A percentile compares a stretch with the other conserved stretches of the same genome.
Evolutionary conservation across 2,888 invertebrate species (phyloP).

Genomic region (Orthonevra nobilis): DNA sequence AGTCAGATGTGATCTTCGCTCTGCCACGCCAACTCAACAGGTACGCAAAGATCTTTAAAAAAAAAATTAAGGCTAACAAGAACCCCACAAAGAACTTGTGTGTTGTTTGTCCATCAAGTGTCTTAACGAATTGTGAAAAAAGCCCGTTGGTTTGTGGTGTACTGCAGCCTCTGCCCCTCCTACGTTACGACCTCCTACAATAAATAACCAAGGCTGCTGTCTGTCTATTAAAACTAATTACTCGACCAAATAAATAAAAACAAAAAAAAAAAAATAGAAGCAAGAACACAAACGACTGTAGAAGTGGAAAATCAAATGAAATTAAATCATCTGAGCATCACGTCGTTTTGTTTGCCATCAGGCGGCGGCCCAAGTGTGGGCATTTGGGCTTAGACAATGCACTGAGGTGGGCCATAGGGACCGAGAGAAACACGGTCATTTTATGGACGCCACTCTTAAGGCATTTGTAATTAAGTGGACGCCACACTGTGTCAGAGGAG

Average conservation of each 20-base stretch:
- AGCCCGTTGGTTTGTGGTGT: no score
- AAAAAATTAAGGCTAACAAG: no score
- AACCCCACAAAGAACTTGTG: slow-evolving; percentile 40
- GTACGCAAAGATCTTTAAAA: no score
- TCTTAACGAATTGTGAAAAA: slow-evolving; percentile 59
- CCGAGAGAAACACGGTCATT: background rate
- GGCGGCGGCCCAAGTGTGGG: no score
- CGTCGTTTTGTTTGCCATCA: slow-evolving; percentile 60
- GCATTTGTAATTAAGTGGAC: slow-evolving; percentile 49
- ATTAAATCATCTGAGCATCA: slow-evolving; percentile 69
- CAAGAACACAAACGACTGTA: no score
- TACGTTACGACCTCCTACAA: slow-evolving; percentile 31
- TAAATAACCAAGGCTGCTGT: slow-evolving; percentile 68
- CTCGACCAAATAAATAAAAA: slow-evolving; percentile 63
- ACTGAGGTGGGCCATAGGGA: background rate
- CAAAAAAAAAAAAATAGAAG: slow-evolving; percentile 6
- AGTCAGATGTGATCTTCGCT: slow-evolving; percentile 60
- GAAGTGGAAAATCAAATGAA: slow-evolving; percentile 64
- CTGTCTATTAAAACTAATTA: slow-evolving; percentile 70
- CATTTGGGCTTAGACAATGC: slow-evolving; percentile 26
- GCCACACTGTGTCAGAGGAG: slow-evolving; percentile 46
- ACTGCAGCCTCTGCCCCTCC: no score
- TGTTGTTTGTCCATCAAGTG: slow-evolving; percentile 51
- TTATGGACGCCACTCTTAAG: slow-evolving; percentile 17
- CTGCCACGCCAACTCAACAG: slow-evolving; percentile 64